Percentiles rank a stretch among this genome's conserved stretches.
phyloP scores from a whole-genome alignment of 2,888 invertebrate genomes.

The Melieria picta region DNA sequence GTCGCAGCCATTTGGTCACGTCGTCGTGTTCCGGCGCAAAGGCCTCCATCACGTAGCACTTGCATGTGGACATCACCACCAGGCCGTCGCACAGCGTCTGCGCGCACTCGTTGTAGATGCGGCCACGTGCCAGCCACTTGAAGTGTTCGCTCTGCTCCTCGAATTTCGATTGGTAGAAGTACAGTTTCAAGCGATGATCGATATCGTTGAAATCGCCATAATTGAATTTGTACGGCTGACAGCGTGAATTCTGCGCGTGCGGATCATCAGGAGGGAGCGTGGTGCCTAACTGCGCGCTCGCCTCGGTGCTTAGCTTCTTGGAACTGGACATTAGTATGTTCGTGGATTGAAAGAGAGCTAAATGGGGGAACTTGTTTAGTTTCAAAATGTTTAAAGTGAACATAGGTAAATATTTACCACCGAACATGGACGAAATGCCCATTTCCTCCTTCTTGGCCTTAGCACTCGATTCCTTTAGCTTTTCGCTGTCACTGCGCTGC shows the following conservation, averaged over 20 bases:
- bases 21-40: constrained; percentile 68
- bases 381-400: not conserved
- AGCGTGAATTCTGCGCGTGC: constrained; percentile 30
- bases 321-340: constrained; percentile 65
- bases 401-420: constrained; percentile 58
- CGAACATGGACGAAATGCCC: constrained; percentile 64
- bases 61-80: constrained; percentile 68
- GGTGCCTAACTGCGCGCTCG: constrained; percentile 42
- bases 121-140: constrained; percentile 68
- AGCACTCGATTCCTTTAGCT: constrained; percentile 28
- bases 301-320: constrained; percentile 55
- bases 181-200: constrained; percentile 71
- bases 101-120: constrained; percentile 65
- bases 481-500: constrained; percentile 22
- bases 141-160: constrained; percentile 69
- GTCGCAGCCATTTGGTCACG: constrained; percentile 69
- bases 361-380: constrained; percentile 8
- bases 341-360: constrained; percentile 68
- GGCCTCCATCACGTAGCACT: constrained; percentile 68
- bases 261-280: constrained; percentile 5
- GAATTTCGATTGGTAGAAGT: constrained; percentile 69
- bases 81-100: constrained; percentile 65
- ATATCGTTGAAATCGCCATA: constrained; percentile 69
- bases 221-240: constrained; percentile 67
- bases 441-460: constrained; percentile 52